Evolutionary conservation across 2,797 vertebrate species (phyloP), one percentile per base, ranked within the genome.

Genomic region (Notolabrus celidotus): DNA sequence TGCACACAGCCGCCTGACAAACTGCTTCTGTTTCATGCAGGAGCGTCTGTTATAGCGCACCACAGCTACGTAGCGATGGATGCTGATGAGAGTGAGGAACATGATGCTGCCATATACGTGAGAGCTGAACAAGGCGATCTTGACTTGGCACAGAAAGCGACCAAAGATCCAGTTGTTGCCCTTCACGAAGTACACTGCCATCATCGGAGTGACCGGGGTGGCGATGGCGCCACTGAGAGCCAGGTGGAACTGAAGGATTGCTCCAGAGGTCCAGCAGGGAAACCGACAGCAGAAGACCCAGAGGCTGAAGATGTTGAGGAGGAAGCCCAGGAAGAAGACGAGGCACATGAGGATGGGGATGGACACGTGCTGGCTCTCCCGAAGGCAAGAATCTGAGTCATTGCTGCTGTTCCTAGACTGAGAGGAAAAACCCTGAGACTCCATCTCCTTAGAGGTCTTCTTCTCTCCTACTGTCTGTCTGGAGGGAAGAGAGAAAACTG

Each of bases 31-130:
- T 55, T 93, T 93, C 74, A 94, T 88, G n/a, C 64, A 4, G 0
- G 74, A 88, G 10, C 57, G 74, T 63, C 57, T 86, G 16, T 83
- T 93, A 56, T 89, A 93, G 25, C 60, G 79, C 22, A 91, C 91
- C 0, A 94, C 82, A 0, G 77, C 80, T 17, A 83, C 59, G 23
- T 93, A 94, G 4, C 91, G 75, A 55, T 94, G 93, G 27, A 94
- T 23, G 55, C 93, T 94, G 74, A 94, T 92, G 39, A 95, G 83
- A 86, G 84, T 93, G 67, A 95, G 92, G 71, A 95, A 95, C 6
- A 89, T 70, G 45, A 86, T 88, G 49, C 93, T 94, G 55, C 94
- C 92, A 0, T 90, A 93, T 47, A 93, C 66, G 29, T 94, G 93
- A 0, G 53, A 17, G 22, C 80, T 89, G 1, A 94, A 67, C 10